Percentiles rank a stretch among this genome's conserved stretches.
Conservation (phyloP, 2,113 vertebrate species). For the Chamaea fasciata region DNA sequence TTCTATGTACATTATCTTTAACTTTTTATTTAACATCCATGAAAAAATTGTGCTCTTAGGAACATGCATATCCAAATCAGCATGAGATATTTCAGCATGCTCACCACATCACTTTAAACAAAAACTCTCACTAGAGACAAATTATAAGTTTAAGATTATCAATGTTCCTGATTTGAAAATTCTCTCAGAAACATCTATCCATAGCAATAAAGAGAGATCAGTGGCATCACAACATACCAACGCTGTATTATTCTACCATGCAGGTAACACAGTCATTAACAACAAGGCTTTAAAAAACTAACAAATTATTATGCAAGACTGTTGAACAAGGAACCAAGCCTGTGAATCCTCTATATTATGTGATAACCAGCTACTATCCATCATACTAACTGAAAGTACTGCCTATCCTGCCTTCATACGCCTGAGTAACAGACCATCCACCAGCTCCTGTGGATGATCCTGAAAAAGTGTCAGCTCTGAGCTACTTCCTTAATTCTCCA, state of each 20-base stretch:
- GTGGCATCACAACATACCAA: not conserved
- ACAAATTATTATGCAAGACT: not conserved
- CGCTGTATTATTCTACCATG: not conserved
- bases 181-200: not conserved
- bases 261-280: not conserved
- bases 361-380: not conserved
- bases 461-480: not conserved
- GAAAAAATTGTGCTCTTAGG: not conserved
- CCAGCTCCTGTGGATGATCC: not conserved
- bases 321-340: not conserved
- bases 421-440: not conserved
- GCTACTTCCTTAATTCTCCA: not conserved
- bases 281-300: not conserved
- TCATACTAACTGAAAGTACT: not conserved
- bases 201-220: not conserved
- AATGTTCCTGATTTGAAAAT: not conserved
- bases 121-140: not conserved
- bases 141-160: not conserved
- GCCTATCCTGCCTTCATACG: not conserved
- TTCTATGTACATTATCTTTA: not conserved
- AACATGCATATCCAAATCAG: not conserved
- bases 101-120: not conserved
- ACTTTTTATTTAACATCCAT: not conserved
- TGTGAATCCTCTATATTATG: not conserved
- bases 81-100: not conserved